Base-by-base conservation (phyloP, 2,888 invertebrate species). In the Andrena camellia region DNA sequence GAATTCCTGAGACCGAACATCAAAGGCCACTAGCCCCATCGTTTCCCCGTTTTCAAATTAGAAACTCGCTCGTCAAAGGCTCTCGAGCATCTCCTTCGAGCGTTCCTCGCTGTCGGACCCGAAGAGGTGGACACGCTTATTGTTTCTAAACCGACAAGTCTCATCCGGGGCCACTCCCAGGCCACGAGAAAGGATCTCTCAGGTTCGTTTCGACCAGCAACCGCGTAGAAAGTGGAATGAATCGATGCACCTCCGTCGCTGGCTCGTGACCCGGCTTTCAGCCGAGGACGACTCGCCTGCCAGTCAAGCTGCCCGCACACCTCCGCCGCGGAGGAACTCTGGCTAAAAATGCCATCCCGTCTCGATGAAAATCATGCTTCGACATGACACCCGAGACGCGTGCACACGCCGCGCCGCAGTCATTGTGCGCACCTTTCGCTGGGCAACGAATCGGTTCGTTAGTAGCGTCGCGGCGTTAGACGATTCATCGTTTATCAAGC, bases 181-280 rank as follows among this genome's bases (percentile, higher is more conserved):
- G 50, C 48, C 71, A 69, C 68, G 57, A 60, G 72, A 60, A 75
- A 78, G 60, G 72, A 78, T 59, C 76, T 33, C 54, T 33, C 50
- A 31, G 33, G 54, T 72, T 52, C 64, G 70, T 67, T 73, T 71
- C 78, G 72, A 33, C 33, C 42, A 29, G 26, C 63, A 26, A 70
- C 8, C 68, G n/a, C 73, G 57, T 86, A 81, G 86, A 88, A 88
- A 85, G 86, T 85, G 57, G 86, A 83, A 82, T 86, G 72, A 89
- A 88, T 86, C 83, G 77, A 80, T 80, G 76, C 82, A 81, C 77
- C 63, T 75, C 52, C 52, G 59, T 69, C 59, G 29, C 62, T 66
- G 42, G 23, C 42, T 78, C 74, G 86, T 75, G 86, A 86, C 87
- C 78, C 52, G 62, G 31, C 64, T 67, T 62, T 75, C 74, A 33